Conservation (phyloP, 1,140 invertebrate genomes). For the Diprion similis region DNA sequence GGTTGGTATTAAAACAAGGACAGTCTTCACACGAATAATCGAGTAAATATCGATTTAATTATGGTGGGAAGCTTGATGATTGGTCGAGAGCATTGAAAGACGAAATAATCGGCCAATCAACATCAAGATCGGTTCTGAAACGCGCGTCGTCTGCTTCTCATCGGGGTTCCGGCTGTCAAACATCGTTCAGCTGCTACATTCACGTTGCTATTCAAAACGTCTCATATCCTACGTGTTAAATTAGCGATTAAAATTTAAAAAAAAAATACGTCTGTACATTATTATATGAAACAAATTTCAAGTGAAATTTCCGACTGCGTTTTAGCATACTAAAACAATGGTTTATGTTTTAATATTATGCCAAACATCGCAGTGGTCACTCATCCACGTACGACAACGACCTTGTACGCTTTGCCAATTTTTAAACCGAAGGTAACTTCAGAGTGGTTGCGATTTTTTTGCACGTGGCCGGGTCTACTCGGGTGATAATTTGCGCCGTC, state of each 20-base stretch:
- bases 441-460: not conserved
- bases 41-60: constrained; percentile 42
- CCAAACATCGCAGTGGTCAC: not conserved
- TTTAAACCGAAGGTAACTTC: not conserved
- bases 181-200: not conserved
- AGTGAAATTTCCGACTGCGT: no score
- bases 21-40: constrained; percentile 24
- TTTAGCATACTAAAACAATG: no score
- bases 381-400: not conserved
- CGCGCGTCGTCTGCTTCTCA: not conserved
- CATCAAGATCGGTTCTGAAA: not conserved
- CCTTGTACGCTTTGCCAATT: not conserved
- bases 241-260: no score
- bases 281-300: no score
- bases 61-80: constrained; percentile 26
- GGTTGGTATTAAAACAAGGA: not conserved
- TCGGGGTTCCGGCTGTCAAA: not conserved
- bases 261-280: no score
- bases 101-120: not conserved
- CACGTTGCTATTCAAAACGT: not conserved
- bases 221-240: no score
- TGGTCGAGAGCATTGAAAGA: constrained; percentile 13
- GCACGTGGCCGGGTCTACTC: not conserved
- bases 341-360: no score
- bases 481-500: not conserved